Percentiles rank a stretch among this genome's conserved stretches.
phyloP scores from a whole-genome alignment of 2,113 vertebrate genomes.

The Chascanopsetta lugubris region DNA sequence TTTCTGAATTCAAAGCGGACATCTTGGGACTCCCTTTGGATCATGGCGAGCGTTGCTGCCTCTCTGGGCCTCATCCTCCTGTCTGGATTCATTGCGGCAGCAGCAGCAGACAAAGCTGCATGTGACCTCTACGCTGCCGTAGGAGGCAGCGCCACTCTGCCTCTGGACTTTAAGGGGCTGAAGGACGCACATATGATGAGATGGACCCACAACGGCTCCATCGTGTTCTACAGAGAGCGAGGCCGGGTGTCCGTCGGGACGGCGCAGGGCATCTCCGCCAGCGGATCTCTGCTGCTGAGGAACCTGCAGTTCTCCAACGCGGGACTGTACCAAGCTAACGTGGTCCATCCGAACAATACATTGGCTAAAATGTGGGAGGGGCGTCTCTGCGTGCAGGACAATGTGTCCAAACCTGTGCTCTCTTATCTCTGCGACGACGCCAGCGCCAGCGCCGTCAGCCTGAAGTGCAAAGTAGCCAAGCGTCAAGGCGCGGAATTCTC shows the following conservation, averaged over 20 bases:
- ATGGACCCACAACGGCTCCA: slow-evolving; percentile 59
- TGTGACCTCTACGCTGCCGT: slow-evolving; percentile 46
- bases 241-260: slow-evolving; percentile 40
- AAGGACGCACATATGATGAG: slow-evolving; percentile 27
- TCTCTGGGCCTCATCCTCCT: slow-evolving; percentile 29
- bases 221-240: slow-evolving; percentile 31
- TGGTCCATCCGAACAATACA: slow-evolving; percentile 3
- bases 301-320: slow-evolving; percentile 35
- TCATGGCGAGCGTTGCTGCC: slow-evolving; percentile 39
- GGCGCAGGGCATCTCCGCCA: slow-evolving; percentile 38
- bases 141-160: slow-evolving; percentile 45
- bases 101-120: slow-evolving; percentile 20
- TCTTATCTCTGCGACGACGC: slow-evolving; percentile 55
- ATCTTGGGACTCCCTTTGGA: neutral
- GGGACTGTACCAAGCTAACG: slow-evolving; percentile 44
- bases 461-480: slow-evolving; percentile 44
- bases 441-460: slow-evolving; percentile 23
- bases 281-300: slow-evolving; percentile 56
- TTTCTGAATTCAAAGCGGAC: neutral
- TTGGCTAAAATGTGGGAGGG: neutral
- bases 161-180: slow-evolving; percentile 31
- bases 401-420: slow-evolving; percentile 57
- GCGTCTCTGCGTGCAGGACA: slow-evolving; percentile 57
- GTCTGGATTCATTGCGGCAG: slow-evolving; percentile 9
- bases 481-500: slow-evolving; percentile 45